Evolutionary conservation across 2,888 invertebrate genomes (phyloP), one percentile per base, ranked within the genome.

Genomic region (Eristalis pertinax): DNA sequence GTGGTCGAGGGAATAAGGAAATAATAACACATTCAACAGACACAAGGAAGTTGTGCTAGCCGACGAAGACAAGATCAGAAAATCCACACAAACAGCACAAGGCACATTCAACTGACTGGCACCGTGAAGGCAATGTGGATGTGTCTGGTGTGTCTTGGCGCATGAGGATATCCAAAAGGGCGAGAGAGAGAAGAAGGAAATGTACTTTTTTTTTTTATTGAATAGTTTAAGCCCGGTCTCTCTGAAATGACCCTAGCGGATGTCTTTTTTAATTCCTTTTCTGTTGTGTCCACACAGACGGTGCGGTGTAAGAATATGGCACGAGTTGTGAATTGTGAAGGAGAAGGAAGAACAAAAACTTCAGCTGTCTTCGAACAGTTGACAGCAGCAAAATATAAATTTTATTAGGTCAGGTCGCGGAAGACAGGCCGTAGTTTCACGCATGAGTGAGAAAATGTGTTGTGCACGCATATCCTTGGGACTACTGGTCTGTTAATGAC

Each of bases 391-490:
- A 64, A 64, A 19, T 32, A 26, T 41, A 32, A n/a, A 58, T 68
- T 82, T 86, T 86, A 86, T 83, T 86, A 78, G 86, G 86, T 86
- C 86, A 86, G 86, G 83, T 86, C 83, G n/a, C n/a, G 83, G 86
- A 32, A 63, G 10, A 32, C 68, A 64, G 35, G 69, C 32, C 41
- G 70, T n/a, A 29, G 43, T 13, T 70, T 13, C 60, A 60, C n/a
- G n/a, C 60, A 60, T 24, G 26, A 13, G 13, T 19, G 60, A 26
- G 26, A 5, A 5, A 29, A 13, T 26, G 60, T 26, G 26, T 60
- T 19, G 58, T 58, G 58, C 22, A 13, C 19, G 13, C n/a, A 19
- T 2, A 26, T 60, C 13, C 60, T 26, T n/a, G 50, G 50, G 50
- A 50, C 50, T 50, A 50, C 50, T 50, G 19, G 1, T 50, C 26